A percentile compares a stretch with the other conserved stretches of the same genome.
These are phyloP conservation scores for Theropithecus gelada DNA, from an alignment of 2,113 vertebrate species.

Conservation along the genomic window DNA sequence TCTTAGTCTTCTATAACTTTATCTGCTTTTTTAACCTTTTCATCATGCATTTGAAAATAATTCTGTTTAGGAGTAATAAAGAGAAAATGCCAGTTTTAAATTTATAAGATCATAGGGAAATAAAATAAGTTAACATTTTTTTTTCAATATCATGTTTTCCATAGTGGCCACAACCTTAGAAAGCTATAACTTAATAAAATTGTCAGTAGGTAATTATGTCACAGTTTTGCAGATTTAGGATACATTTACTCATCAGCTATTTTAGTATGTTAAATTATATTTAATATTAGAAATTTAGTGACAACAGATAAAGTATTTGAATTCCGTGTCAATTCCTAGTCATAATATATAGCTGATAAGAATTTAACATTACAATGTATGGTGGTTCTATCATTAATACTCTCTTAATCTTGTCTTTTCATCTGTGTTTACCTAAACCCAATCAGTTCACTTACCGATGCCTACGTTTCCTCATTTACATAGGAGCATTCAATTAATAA, in stretches of 20 bases:
- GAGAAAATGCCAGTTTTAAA: slow-evolving; percentile 27
- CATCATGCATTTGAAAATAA: slow-evolving; percentile 2
- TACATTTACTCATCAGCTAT: not conserved
- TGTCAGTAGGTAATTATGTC: not conserved
- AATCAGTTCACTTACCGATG: not conserved
- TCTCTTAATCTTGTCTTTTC: not conserved
- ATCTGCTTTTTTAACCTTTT: slow-evolving; percentile 32
- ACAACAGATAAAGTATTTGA: slow-evolving; percentile 1
- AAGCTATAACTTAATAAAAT: not conserved
- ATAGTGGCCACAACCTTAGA: not conserved
- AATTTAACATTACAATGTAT: not conserved
- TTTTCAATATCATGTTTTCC: slow-evolving; percentile 3
- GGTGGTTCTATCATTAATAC: not conserved
- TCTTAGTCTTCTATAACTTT: slow-evolving; percentile 43
- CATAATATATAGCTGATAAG: not conserved
- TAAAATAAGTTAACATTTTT: slow-evolving; percentile 3
- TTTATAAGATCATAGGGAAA: not conserved
- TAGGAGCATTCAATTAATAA: not conserved
- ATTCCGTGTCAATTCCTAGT: not conserved
- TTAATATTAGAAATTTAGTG: not conserved
- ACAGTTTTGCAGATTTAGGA: not conserved
- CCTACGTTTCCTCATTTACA: not conserved
- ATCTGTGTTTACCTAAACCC: not conserved
- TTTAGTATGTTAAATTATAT: not conserved
- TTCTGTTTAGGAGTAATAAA: not conserved